These are phyloP conservation scores for Petrocephalus microphthalmus DNA, from an alignment of 2,113 vertebrate species.

Conservation along the genomic window DNA sequence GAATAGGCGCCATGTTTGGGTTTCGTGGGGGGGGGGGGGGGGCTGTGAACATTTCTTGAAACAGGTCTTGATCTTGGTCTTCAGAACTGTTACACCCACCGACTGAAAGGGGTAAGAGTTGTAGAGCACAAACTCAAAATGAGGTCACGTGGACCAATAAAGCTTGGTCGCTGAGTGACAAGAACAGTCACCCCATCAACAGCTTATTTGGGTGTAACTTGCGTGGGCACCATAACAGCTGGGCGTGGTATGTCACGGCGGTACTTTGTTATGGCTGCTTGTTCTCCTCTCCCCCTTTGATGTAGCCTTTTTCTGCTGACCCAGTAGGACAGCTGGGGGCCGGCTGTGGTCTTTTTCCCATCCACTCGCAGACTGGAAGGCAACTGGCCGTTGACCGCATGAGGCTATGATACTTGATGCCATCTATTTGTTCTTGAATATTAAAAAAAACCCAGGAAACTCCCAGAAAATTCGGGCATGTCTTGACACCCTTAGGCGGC, in stretches of 20 bases:
- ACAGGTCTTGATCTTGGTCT: neutral
- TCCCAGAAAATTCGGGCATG: slow-evolving; percentile 4
- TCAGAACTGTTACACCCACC: neutral
- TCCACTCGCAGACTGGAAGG: slow-evolving; percentile 39
- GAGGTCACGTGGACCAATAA: neutral
- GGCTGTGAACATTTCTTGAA: neutral
- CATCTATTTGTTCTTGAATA: slow-evolving; percentile 40
- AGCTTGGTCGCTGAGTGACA: neutral
- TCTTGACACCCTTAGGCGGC: neutral
- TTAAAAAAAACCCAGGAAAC: slow-evolving; percentile 32
- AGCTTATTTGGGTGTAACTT: neutral
- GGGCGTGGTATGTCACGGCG: neutral
- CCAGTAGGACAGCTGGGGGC: slow-evolving; percentile 48
- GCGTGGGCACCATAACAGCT: neutral
- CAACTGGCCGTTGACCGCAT: slow-evolving; percentile 44
- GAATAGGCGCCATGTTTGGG: neutral
- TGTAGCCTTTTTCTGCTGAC: slow-evolving; percentile 49
- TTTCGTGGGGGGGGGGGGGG: neutral
- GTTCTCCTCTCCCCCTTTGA: slow-evolving; percentile 28
- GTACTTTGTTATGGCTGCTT: slow-evolving; percentile 19
- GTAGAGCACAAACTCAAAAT: neutral
- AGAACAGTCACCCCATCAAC: neutral
- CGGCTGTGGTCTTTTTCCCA: slow-evolving; percentile 44
- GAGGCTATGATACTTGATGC: slow-evolving; percentile 43
- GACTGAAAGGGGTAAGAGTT: neutral